Evolutionary conservation across 2,797 vertebrate species (phyloP), one percentile per base, ranked within the genome.

Genomic region (Alosa sapidissima): DNA sequence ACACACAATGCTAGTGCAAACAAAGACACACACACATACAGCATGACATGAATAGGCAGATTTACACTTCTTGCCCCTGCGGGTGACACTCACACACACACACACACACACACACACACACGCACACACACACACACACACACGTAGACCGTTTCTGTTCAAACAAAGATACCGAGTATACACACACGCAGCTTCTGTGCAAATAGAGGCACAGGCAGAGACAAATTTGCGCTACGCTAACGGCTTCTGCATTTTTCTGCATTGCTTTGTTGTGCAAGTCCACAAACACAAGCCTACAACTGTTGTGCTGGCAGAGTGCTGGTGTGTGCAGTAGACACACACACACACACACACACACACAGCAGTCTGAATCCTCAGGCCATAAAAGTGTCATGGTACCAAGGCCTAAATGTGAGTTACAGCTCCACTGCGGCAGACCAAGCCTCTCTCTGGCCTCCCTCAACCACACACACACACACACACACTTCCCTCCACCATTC

Each of bases 341-440:
- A 81, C 83, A 83, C 58, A 62, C 49, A n/a, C 81, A 85, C 68
- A 48, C 81, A 89, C 81, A 86, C 36, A 87, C 84, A 84, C 83
- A 84, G 11, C 33, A 75, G 55, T 81, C 5, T 52, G 49, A 24
- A 41, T 52, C 28, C 81, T 68, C 47, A 24, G 81, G 10, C 28
- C 88, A 87, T 87, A 88, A 87, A 89, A 89, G 87, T 85, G 87
- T 89, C 87, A 87, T 82, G 54, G 33, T 52, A 47, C 85, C 87
- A 62, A 82, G 85, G 86, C 84, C 86, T 83, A 11, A 49, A 78
- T 9, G 78, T 90, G 87, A 91, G 85, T 89, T 89, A 90, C 87
- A 84, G 86, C 87, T 52, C 84, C 84, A 81, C 85, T 87, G 81
- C 60, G 33, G 85, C 75, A 87, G 52, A 62, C 84, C 85, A 86